phyloP scores from a whole-genome alignment of 2,888 invertebrate species.

The Caenorhabditis panamensis region DNA sequence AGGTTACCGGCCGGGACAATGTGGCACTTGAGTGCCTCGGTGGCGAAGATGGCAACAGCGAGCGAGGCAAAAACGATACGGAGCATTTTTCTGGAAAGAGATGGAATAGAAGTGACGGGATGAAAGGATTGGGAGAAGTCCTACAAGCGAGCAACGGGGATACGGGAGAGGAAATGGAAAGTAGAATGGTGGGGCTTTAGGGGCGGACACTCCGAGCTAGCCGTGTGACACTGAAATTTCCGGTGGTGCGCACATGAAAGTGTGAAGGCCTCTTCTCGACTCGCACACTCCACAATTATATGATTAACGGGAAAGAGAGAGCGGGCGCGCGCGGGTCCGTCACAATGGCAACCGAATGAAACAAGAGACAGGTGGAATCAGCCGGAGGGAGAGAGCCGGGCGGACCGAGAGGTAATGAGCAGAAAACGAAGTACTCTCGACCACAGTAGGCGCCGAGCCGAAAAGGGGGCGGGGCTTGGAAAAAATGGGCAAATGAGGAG shows the following conservation, averaged over 20 bases:
- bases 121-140: no score
- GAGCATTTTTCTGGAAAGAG: conserved; percentile 21
- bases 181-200: conserved; percentile 15
- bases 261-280: no score
- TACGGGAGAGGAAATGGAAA: not conserved
- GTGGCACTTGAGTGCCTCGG: conserved; percentile 48
- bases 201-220: conserved; percentile 35
- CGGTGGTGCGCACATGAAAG: conserved; percentile 23
- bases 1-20: conserved; percentile 55
- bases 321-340: conserved; percentile 18
- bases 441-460: not conserved
- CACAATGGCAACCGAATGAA: conserved; percentile 55
- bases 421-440: not conserved
- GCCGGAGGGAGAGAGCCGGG: conserved; percentile 18
- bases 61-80: conserved; percentile 26
- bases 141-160: conserved; percentile 8
- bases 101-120: not conserved
- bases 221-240: conserved; percentile 52
- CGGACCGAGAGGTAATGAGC: conserved; percentile 27
- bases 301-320: conserved; percentile 32
- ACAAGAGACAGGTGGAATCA: conserved; percentile 39
- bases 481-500: not conserved
- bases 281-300: conserved; percentile 31
- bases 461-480: not conserved
- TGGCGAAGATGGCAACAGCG: conserved; percentile 12